Base-by-base conservation (phyloP, 2,797 vertebrate species). In the Pangasius larnaudii region DNA sequence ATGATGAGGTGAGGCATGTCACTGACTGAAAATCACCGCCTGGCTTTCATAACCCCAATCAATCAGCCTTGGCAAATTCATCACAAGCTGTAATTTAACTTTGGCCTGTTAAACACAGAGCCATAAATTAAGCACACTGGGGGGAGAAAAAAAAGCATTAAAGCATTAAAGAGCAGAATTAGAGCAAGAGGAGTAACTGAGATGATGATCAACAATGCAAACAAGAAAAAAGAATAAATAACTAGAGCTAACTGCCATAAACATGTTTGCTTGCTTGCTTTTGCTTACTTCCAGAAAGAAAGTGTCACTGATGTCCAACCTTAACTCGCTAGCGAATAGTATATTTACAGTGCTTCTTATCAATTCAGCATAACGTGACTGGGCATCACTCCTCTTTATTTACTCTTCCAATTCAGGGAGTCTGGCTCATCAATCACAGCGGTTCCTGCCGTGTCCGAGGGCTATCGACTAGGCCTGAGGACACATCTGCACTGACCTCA, bases 1-100 rank as follows among this genome's bases (percentile, higher is more conserved):
- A 90, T 90, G 89, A 91, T 84, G 89, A 90, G 85, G 69, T 84
- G 74, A n/a, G 87, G 80, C 78, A 91, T 85, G 89, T 83, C 75
- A 51, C 61, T 88, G 88, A 84, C 86, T 91, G 65, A 88, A 87
- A 83, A 42, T 71, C 82, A 82, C 13, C 51, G 51, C 51, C 86
- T 39, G 22, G n/a, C 61, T 77, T 79, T 90, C 59, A 83, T 85
- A 85, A 74, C 77, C 63, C 39, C 71, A 56, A 81, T 83, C 79
- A 69, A 85, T 78, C 71, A 77, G 53, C 61, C 72, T 72, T 53
- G 79, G 89, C 86, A 65, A 79, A 51, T 74, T 89, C 85, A 85
- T 84, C 88, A 84, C 61, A 85, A 71, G 80, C 49, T 59, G 80
- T 84, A 86, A 86, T 89, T 89, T 84, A 86, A 36, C 85, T 61